Evolutionary conservation across 2,888 invertebrate genomes (phyloP).

Genomic region (Adelognathus sp.): DNA sequence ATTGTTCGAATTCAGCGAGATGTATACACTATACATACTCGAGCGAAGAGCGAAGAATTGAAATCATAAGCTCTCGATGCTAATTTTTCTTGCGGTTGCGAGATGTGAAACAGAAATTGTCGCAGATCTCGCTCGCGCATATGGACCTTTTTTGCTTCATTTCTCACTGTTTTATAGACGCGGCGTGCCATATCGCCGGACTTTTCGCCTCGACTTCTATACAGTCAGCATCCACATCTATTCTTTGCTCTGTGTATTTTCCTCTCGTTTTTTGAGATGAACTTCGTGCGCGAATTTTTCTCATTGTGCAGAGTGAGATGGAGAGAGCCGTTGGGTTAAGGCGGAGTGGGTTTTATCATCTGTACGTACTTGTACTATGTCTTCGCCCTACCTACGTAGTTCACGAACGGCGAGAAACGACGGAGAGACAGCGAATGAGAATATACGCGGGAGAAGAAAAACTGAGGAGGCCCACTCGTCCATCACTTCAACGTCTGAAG

Average conservation of each 20-base stretch:
- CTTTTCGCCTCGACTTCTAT: conserved; percentile 37
- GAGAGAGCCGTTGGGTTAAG: conserved; percentile 14
- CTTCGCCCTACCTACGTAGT: neutral
- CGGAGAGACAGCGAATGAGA: neutral
- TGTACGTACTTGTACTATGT: neutral
- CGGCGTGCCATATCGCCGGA: conserved; percentile 54
- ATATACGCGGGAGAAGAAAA: conserved; percentile 20
- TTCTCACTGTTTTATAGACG: conserved; percentile 28
- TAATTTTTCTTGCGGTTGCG: neutral
- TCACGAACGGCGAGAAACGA: conserved; percentile 1
- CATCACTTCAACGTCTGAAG: conserved; percentile 49
- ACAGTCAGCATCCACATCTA: conserved; percentile 1
- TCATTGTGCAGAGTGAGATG: no score
- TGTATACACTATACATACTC: neutral
- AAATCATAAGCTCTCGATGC: neutral
- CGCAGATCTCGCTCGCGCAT: neutral
- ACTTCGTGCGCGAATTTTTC: conserved; percentile 29
- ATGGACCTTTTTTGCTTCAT: neutral
- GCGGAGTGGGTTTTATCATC: neutral
- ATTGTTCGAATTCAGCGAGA: conserved; percentile 4
- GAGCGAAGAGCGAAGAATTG: neutral
- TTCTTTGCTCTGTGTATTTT: neutral
- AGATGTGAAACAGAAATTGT: neutral
- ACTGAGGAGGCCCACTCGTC: conserved; percentile 49
- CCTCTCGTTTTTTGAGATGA: conserved; percentile 22